Percentiles rank a stretch among this genome's conserved stretches.
These are phyloP conservation scores for Microplitis demolitor DNA, from an alignment of 1,140 invertebrate genomes.

Conservation along the genomic window DNA sequence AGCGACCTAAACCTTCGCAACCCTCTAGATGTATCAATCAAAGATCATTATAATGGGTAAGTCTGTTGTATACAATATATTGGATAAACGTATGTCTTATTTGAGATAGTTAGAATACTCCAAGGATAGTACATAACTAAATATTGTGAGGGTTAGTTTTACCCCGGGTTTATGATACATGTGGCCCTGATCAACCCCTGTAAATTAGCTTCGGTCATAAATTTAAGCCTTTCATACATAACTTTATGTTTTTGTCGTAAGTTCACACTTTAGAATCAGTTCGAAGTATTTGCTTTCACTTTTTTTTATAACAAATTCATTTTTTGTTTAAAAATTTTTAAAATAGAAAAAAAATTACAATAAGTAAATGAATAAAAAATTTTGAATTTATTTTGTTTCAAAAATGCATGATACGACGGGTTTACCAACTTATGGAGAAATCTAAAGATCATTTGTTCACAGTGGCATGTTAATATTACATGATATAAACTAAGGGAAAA, in stretches of 20 bases:
- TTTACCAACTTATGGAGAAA: too few species aligned
- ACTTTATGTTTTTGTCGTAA: not conserved
- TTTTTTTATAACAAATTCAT: too few species aligned
- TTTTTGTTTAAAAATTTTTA: too few species aligned
- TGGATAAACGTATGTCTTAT: slow-evolving; percentile 30
- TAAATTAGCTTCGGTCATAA: slow-evolving; percentile 50
- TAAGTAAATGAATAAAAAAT: too few species aligned
- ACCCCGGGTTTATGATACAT: slow-evolving; percentile 34
- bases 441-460: too few species aligned
- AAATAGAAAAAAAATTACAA: too few species aligned
- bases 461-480: too few species aligned
- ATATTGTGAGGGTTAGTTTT: slow-evolving; percentile 38
- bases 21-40: not conserved
- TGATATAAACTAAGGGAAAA: too few species aligned
- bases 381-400: too few species aligned
- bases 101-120: not conserved
- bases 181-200: slow-evolving; percentile 24
- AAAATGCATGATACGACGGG: too few species aligned
- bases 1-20: not conserved
- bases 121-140: too few species aligned
- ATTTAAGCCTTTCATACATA: slow-evolving; percentile 34
- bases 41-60: not conserved
- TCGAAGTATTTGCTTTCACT: slow-evolving; percentile 7
- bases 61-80: not conserved
- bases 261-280: not conserved